Evolutionary conservation across 2,113 vertebrate genomes (phyloP), one percentile per base, ranked within the genome.

Genomic region (Megatriorchis doriae): DNA sequence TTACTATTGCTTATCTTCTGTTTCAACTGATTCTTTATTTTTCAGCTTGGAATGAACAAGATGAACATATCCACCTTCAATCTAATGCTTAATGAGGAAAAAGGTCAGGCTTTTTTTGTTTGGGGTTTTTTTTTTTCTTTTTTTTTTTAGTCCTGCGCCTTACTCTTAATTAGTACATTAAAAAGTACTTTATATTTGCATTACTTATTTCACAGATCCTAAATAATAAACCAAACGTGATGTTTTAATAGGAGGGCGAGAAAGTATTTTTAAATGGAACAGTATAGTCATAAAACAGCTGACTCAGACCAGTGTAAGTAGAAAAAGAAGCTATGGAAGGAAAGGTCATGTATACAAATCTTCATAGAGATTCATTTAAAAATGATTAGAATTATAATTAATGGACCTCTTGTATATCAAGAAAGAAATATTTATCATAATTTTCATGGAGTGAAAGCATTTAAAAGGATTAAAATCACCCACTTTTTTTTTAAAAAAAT

Each of bases 1-100:
- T 92, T 52, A 16, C 42, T 40, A 0, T 71, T 55, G 34, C 48
- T 79, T 9, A 45, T 82, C 48, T 87, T 62, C 29, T 75, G 5
- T 62, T 96, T 75, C 42, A 80, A 73, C 66, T 58, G 38, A 2
- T 89, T 52, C 70, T 89, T 88, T 96, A 0, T 92, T 95, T 97
- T 96, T 62, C 95, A 97, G 94, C 97, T 90, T 77, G 86, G 94
- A 94, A 77, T 73, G 83, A 94, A 55, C 93, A 91, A 72, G 93
- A 96, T 96, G 95, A 95, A 14, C 71, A 62, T 92, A 72, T 5
- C 95, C 95, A 91, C 94, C 94, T 97, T 89, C 92, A 27, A 1
- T 88, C 78, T 91, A 18, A 88, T 11, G 94, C 89, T 91, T 93
- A 42, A 85, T 68, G 95, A 96, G 96, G 91, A 96, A 80, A 95